Evolutionary conservation across 35 echinoderm and acorn worm genomes (phyloP), one percentile per base, ranked within the genome.

Genomic region (Acanthaster planci): DNA sequence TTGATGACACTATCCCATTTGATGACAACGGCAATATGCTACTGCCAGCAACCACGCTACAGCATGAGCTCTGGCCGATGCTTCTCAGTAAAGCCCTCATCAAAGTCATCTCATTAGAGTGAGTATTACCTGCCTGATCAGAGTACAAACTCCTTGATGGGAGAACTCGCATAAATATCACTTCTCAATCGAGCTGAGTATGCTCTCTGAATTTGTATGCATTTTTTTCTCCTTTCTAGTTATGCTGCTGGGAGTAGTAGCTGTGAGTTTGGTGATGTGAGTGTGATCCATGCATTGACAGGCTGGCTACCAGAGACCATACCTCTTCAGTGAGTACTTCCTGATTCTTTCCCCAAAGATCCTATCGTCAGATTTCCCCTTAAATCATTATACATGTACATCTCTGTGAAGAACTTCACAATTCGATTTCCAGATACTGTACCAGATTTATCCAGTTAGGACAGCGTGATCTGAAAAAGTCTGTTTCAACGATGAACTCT

Each of bases 221-320:
- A n/a, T 77, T 77, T 82, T 16, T 81, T 60, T n/a, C n/a, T n/a
- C n/a, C 53, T 83, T 76, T 87, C 1, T 56, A 99, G 96, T 80
- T 99, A 99, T 80, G 64, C 77, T 27, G 77, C 84, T 55, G 92
- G 84, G 14, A 99, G 54, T 42, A 89, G 92, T 55, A 94, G 89
- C 40, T 99, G 85, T 91, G 96, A 99, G 60, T 94, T 99, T 94
- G 89, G 89, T 78, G 96, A 99, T 88, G 89, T 90, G 22, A 99
- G 86, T 26, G 86, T 99, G 8, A 99, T 99, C 47, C 85, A 89
- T 39, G 55, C 81, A 32, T 59, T 99, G 37, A 99, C 89, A 38
- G 96, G 92, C 22, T 94, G 92, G 96, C 52, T 99, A 21, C 96
- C 96, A 1, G 96, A 99, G 55, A 94, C 96, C 9, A 99, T 99